These are phyloP conservation scores for Gymnothorax javanicus DNA, from an alignment of 2,797 vertebrate genomes.

Conservation along the genomic window DNA sequence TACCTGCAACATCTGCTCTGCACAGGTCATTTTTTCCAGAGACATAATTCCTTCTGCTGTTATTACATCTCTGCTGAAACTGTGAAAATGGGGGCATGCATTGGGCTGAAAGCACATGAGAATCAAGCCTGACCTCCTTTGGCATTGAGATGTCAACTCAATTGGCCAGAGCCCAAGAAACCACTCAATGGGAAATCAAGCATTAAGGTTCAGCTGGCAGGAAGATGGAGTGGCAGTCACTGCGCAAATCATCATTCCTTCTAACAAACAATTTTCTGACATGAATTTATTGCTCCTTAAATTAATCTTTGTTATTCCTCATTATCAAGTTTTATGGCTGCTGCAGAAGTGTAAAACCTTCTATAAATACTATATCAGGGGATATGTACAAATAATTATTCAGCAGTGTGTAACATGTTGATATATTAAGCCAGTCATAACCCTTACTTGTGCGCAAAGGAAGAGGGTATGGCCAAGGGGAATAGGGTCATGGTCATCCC, in stretches of 20 bases:
- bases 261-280: neutral
- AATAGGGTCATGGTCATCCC: slow-evolving; percentile 83
- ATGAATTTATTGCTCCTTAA: neutral
- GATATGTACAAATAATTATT: neutral
- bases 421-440: neutral
- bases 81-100: neutral
- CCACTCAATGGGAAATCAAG: neutral
- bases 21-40: neutral
- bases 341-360: neutral
- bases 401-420: neutral
- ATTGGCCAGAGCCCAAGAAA: neutral
- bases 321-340: neutral
- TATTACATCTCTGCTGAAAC: neutral
- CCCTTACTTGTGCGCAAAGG: slow-evolving; percentile 80
- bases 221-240: neutral
- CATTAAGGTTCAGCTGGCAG: slow-evolving; percentile 7
- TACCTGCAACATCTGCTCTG: neutral
- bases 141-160: neutral
- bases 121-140: neutral
- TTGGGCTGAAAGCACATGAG: neutral
- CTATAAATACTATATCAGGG: neutral
- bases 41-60: neutral
- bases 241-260: neutral
- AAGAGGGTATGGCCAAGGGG: slow-evolving; percentile 80
- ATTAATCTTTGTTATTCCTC: neutral